Evolutionary conservation across 2,797 vertebrate species (phyloP), one percentile per base, ranked within the genome.

Genomic region (Gastrophryne carolinensis): DNA sequence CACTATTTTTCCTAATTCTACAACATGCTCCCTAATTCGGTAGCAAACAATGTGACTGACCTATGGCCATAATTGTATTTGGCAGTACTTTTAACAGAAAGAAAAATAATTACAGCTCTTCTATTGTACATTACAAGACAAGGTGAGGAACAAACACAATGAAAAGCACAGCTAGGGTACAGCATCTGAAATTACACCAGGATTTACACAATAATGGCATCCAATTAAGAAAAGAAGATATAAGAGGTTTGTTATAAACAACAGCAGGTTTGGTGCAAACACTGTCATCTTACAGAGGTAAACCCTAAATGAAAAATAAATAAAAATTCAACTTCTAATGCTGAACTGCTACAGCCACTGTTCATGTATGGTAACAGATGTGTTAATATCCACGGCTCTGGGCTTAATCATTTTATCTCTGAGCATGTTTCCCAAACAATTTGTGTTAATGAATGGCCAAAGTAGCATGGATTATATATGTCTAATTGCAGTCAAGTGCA

Each of bases 401-500:
- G 85, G 79, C 79, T 92, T 91, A 91, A 94, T 93, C 83, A 86
- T 93, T 92, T 92, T 89, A 91, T 91, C 89, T 81, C 82, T 83
- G 85, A 86, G 86, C 89, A 86, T 89, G 87, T 87, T 88, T 90
- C 90, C 92, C 87, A 91, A 93, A 93, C 90, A 93, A 94, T 92
- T 94, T 93, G 87, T 84, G 72, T 86, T 89, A 91, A 93, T 92
- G 89, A 96, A 92, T 87, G 86, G 87, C 82, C 84, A 89, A 89
- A 89, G 92, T 92, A 89, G 88, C 90, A 89, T 81, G 75, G 90
- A 94, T 94, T 91, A 90, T 90, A 93, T 91, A 92, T 89, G 90
- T 90, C 89, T 92, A 94, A 95, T 94, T 93, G 91, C 87, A 91
- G 86, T 86, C 81, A 90, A 90, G 89, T 91, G 88, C 75, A 8